Evolutionary conservation across 2,113 vertebrate genomes (phyloP), one percentile per base, ranked within the genome.

Genomic region (Tupaia tana): DNA sequence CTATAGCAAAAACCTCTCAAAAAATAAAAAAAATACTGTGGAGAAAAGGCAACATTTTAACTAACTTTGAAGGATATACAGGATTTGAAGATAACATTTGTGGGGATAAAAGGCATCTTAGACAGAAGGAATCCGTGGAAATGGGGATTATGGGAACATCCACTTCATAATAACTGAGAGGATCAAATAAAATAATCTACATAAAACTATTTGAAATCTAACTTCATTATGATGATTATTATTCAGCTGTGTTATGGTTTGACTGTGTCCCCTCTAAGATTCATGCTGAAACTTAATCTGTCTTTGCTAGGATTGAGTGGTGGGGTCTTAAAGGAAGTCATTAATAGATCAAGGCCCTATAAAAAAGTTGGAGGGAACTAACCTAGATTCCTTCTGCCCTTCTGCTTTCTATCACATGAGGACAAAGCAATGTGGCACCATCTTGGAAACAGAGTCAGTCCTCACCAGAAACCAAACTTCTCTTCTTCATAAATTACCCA

Each of bases 151-250:
- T 7, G 43, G 27, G 3, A 85, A 22, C 14, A 70, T 71, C 66
- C 34, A 56, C 20, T 86, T 95, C 83, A 75, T 31, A 84, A 27
- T 81, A 52, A 91, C 24, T 63, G 73, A 92, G 70, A 87, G 9
- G 25, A 58, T 81, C 52, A 58, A 73, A 73, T 34, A 24, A 88
- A 64, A 86, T 25, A 11, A 25, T 86, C 61, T 61, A 70, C 20
- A 29, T 29, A 7, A 96, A 85, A 89, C 34, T 64, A 70, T 29
- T 31, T 75, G 27, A 82, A 94, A 69, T 64, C n/a, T 56, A n/a
- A 75, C 87, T 86, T 90, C 20, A 61, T 29, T 34, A 67, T n/a
- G 7, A 24, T 58, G 24, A 75, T 70, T 56, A 67, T 13, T 7
- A 69, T 34, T 77, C 22, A 56, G 61, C 19, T 43, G 43, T 43